These are phyloP conservation scores for Lota lota DNA, from an alignment of 2,113 vertebrate genomes.

Conservation along the genomic window DNA sequence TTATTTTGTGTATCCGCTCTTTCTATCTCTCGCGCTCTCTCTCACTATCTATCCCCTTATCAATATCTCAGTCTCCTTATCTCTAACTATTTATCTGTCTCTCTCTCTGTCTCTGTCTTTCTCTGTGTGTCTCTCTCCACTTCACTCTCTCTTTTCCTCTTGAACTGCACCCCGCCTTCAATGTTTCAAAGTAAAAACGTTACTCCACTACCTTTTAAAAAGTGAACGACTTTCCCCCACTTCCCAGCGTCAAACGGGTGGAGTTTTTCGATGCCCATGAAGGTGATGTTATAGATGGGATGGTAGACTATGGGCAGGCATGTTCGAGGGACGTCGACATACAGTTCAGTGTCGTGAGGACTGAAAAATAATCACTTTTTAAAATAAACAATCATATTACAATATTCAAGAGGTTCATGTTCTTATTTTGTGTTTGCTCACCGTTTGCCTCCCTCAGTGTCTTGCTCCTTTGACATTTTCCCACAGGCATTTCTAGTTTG, in stretches of 20 bases:
- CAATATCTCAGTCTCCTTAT: background rate
- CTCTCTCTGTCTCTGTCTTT: too few relatives aligned
- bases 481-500: slow-evolving; percentile 49
- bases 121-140: too few relatives aligned
- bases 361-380: slow-evolving; percentile 64
- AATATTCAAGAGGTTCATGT: background rate
- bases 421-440: slow-evolving; percentile 36
- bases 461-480: slow-evolving; percentile 66
- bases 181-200: background rate
- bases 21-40: too few relatives aligned
- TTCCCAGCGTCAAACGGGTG: slow-evolving; percentile 95
- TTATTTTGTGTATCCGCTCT: too few relatives aligned
- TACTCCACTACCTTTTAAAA: slow-evolving; percentile 81
- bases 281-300: slow-evolving; percentile 92
- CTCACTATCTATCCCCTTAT: too few relatives aligned
- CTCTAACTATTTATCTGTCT: slow-evolving; percentile 16
- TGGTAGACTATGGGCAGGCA: slow-evolving; percentile 91
- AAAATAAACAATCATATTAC: too few relatives aligned
- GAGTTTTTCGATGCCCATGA: slow-evolving; percentile 93
- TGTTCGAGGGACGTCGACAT: slow-evolving; percentile 68
- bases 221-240: slow-evolving; percentile 93
- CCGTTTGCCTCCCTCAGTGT: slow-evolving; percentile 51
- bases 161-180: too few relatives aligned
- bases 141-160: background rate
- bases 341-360: slow-evolving; percentile 80